Base-by-base conservation (phyloP, 2,797 vertebrate genomes). In the Mormyrops boulengeri region DNA sequence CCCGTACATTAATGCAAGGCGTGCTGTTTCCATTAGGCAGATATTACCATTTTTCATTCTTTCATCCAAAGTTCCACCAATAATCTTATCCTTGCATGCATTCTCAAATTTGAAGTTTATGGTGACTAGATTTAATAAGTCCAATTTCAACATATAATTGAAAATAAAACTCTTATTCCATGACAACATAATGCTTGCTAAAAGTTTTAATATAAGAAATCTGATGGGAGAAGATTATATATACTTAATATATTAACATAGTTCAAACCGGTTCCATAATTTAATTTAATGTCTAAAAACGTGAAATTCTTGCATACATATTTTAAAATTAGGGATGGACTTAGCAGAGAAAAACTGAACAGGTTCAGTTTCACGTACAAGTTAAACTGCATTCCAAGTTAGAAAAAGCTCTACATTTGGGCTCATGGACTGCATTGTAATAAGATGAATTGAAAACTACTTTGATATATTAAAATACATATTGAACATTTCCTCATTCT, bases 41-140 rank as follows among this genome's bases (percentile, higher is more conserved):
- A n/a, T 60, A 88, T 88, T 66, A 66, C 19, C 57, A 66, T 66
- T 57, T 66, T 88, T 88, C 41, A 57, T 88, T 69, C 73, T 88
- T 88, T 49, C 38, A 47, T 50, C 82, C 47, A 26, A 80, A 85
- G 38, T 85, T 85, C 14, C 30, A 47, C 17, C 47, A 52, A 80
- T 88, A 87, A 55, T 26, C 50, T 85, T 60, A 87, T 57, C 34
- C 85, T 87, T 87, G 53, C 53, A 87, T 87, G 50, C 50, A 87
- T 87, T 57, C 50, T 87, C 53, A 55, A 38, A 87, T 57, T 60
- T 87, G 0, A 87, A 57, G 34, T 85, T 57, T 57, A 52, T 38
- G 14, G 85, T 87, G 85, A 5, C 85, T 87, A 57, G 11, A 57
- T 87, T 57, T 87, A 86, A 86, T 55, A 87, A 87, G 50, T 19